Evolutionary conservation across 1,140 invertebrate genomes (phyloP), one percentile per base, ranked within the genome.

Genomic region (Sarcophaga peregrina): DNA sequence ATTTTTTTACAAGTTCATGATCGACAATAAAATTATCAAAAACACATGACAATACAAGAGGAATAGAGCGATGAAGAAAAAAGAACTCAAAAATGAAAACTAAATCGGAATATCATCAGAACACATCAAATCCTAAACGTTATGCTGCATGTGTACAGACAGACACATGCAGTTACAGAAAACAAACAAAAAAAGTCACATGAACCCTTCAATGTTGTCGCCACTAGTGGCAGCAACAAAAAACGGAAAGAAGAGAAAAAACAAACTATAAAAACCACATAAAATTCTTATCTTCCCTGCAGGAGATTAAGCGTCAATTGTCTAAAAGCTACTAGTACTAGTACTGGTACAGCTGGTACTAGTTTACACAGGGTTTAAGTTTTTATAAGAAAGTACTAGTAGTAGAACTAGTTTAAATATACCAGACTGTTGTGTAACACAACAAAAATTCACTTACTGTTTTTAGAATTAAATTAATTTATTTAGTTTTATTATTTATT

Each of bases 1-100:
- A 68, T 20, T 8, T 25, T 17, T 20, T 68, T 25, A 68, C 62
- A 68, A 68, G 62, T 68, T 68, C 62, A 68, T 68, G 62, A 68
- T 68, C 62, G 62, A 25, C 62, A 68, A 68, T 68, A 68, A 68
- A 68, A 68, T 68, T 68, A 68, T 68, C 62, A 68, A 68, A 68
- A 68, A 68, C 62, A 68, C 20, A 68, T 68, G 62, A 68, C 17
- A 68, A 68, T 68, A 37, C 25, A 37, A 37, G 25, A 37, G 25
- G 25, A 2, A 37, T 37, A 68, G n/a, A 68, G 62, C 17, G 54
- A 58, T 15, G 54, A 58, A n/a, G 15, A 58, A 13, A 68, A 68
- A 20, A 25, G 20, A 68, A 9, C 62, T 9, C 58, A 68, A 68
- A 68, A 20, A 68, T 20, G 20, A 20, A 58, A n/a, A n/a, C n/a